These are phyloP conservation scores for Bos indicus DNA, from an alignment of 2,113 vertebrate species.

Conservation along the genomic window DNA sequence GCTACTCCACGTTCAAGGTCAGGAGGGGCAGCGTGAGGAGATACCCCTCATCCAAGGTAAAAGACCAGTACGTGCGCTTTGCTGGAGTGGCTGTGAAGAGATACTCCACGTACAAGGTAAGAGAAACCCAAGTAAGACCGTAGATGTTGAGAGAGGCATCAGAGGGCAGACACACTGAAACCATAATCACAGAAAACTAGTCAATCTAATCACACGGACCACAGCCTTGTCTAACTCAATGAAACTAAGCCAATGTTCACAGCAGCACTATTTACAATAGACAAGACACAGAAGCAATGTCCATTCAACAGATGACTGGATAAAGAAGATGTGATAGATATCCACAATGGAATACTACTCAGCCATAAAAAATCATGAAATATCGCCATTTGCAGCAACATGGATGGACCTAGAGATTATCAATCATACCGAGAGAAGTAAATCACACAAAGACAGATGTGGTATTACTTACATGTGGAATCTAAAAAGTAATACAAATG, in stretches of 20 bases:
- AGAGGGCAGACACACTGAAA: too few relatives aligned
- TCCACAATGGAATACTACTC: not conserved
- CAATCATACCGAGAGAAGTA: not conserved
- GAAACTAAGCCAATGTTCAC: not conserved
- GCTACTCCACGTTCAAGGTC: too few relatives aligned
- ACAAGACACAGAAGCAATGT: not conserved
- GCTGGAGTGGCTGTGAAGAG: too few relatives aligned
- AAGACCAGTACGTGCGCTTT: too few relatives aligned
- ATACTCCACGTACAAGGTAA: too few relatives aligned
- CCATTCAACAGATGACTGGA: not conserved
- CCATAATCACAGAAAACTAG: too few relatives aligned
- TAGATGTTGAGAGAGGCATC: too few relatives aligned
- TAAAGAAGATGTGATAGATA: not conserved
- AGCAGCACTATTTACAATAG: not conserved
- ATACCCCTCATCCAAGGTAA: too few relatives aligned
- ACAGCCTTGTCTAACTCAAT: too few relatives aligned
- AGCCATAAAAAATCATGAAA: not conserved
- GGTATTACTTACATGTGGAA: not conserved
- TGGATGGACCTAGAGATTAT: not conserved
- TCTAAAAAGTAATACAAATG: not conserved
- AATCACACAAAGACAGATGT: not conserved
- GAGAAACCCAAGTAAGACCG: too few relatives aligned
- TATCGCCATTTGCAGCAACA: not conserved
- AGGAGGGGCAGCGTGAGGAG: too few relatives aligned
- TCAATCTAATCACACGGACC: too few relatives aligned